A percentile compares a stretch with the other conserved stretches of the same genome.
phyloP scores from a whole-genome alignment of 2,888 invertebrate species.

The Morinoia aosen region DNA sequence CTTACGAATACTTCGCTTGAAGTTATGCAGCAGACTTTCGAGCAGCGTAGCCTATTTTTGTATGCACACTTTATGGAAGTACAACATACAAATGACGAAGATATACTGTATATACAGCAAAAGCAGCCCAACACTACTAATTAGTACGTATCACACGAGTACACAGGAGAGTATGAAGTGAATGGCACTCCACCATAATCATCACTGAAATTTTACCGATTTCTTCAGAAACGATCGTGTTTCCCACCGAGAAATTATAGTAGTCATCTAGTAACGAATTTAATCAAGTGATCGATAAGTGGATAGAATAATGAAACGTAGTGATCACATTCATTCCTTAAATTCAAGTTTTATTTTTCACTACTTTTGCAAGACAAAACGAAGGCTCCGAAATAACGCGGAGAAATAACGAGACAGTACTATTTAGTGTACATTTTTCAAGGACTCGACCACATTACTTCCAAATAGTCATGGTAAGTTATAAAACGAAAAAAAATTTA shows the following conservation, averaged over 20 bases:
- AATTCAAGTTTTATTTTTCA: neutral
- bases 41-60: neutral
- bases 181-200: neutral
- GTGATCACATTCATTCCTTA: neutral
- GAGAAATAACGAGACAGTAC: neutral
- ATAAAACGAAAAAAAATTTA: neutral
- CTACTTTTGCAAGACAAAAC: neutral
- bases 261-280: neutral
- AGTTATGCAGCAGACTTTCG: neutral
- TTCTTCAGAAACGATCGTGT: neutral
- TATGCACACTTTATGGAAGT: neutral
- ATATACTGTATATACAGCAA: neutral
- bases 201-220: neutral
- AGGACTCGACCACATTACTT: neutral
- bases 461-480: too few relatives aligned
- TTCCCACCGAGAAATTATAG: neutral
- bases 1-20: neutral
- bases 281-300: neutral
- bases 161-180: neutral
- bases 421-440: neutral
- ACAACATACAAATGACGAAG: neutral
- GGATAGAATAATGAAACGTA: neutral
- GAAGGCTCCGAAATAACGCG: neutral
- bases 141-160: constrained; percentile 9
- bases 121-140: neutral